Evolutionary conservation across 2,797 vertebrate species (phyloP).

Genomic region (Enteromius afrohamiltoni): DNA sequence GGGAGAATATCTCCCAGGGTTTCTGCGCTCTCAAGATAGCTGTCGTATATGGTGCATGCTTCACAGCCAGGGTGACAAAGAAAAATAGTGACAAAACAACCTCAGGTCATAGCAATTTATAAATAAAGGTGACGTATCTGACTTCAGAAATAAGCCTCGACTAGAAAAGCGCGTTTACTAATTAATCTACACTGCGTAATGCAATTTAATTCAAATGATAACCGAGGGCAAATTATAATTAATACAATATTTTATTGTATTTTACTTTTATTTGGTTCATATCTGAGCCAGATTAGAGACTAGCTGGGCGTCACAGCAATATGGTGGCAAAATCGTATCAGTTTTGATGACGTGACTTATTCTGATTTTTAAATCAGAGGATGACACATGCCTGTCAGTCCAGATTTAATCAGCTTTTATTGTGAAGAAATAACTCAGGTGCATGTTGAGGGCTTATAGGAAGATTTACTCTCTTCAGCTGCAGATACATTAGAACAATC

Average conservation of each 20-base stretch:
- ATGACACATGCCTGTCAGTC: conserved; percentile 76
- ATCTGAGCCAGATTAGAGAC: conserved; percentile 21
- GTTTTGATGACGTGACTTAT: conserved; percentile 11
- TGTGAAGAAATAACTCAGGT: conserved; percentile 75
- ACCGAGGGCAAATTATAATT: background rate
- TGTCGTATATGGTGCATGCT: conserved; percentile 23
- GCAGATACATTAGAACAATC: conserved; percentile 75
- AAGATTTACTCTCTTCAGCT: conserved; percentile 74
- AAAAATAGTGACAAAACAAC: conserved; percentile 42
- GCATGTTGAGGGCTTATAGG: conserved; percentile 70
- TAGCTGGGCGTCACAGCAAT: background rate
- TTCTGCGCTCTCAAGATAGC: conserved; percentile 36
- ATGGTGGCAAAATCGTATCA: background rate
- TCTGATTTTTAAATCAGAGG: conserved; percentile 58
- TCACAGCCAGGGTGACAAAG: conserved; percentile 20
- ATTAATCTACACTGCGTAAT: background rate
- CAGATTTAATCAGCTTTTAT: conserved; percentile 91
- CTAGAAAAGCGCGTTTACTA: background rate
- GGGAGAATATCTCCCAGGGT: conserved; percentile 57
- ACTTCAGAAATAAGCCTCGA: conserved; percentile 2
- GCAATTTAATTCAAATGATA: background rate
- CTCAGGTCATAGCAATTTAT: conserved; percentile 42
- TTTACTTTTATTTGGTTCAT: background rate
- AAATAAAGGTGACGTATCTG: conserved; percentile 43
- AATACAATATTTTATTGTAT: background rate